Evolutionary conservation across 2,113 vertebrate genomes (phyloP).

Genomic region (Sciurus niger): DNA sequence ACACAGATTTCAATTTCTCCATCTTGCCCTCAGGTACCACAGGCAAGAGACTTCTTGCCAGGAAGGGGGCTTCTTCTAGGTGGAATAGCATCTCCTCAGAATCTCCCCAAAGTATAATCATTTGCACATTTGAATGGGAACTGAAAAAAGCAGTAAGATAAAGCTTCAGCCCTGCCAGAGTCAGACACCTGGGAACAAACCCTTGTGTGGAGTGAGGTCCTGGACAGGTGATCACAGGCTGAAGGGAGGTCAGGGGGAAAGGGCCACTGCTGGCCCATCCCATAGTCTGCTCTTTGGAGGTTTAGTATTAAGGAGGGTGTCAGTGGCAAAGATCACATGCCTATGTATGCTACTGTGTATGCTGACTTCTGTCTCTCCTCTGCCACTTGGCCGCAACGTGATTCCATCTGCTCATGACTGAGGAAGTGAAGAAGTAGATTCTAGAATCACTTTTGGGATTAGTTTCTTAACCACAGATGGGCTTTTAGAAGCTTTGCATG

Average conservation of each 20-base stretch:
- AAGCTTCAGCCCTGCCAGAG: background rate
- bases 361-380: background rate
- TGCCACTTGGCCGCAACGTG: background rate
- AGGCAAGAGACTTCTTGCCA: background rate
- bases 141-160: background rate
- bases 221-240: background rate
- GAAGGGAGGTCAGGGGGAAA: background rate
- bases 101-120: background rate
- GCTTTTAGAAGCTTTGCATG: background rate
- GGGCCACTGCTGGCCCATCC: background rate
- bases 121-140: background rate
- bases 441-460: background rate
- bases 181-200: background rate
- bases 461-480: background rate
- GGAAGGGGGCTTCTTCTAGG: background rate
- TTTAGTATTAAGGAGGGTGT: background rate
- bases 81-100: background rate
- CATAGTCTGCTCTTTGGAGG: background rate
- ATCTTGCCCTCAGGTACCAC: background rate
- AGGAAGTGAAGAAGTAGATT: background rate
- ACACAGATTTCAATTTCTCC: background rate
- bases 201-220: background rate
- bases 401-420: background rate
- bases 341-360: background rate
- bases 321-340: background rate